Evolutionary conservation across 2,113 vertebrate genomes (phyloP).

Genomic region (Tyto alba): DNA sequence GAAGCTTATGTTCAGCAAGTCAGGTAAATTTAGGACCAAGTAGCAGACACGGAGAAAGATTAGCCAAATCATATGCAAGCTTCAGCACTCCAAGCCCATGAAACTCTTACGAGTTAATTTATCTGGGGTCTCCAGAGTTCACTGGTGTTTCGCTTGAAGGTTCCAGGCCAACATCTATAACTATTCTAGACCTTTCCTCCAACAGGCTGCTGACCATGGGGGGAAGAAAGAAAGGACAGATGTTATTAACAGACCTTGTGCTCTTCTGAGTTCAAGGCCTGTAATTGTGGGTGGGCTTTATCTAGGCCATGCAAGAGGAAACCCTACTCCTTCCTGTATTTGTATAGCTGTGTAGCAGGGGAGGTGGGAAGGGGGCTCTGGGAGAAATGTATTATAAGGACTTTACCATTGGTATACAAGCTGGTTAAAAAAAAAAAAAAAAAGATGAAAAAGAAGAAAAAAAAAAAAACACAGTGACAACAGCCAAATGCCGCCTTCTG

Average conservation of each 20-base stretch:
- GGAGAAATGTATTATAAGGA: neutral
- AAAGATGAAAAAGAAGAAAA: no score
- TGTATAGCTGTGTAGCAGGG: neutral
- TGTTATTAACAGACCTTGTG: neutral
- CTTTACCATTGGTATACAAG: neutral
- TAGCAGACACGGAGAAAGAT: neutral
- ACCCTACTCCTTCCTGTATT: neutral
- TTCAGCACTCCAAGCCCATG: neutral
- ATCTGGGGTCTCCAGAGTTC: neutral
- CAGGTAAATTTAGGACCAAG: neutral
- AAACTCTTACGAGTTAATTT: neutral
- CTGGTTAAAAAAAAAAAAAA: neutral
- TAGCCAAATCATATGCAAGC: rapidly evolving
- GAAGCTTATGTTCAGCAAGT: neutral
- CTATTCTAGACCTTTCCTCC: neutral
- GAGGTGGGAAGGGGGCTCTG: neutral
- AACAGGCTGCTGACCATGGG: neutral
- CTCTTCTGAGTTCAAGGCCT: neutral
- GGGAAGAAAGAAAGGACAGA: neutral
- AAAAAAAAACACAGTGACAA: neutral
- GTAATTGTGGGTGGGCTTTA: neutral
- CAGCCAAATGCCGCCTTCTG: neutral
- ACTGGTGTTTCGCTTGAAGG: neutral
- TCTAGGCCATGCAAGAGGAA: neutral
- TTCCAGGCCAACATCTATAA: neutral